phyloP scores from a whole-genome alignment of 2,113 vertebrate species.

The Tychaedon coryphoeus region DNA sequence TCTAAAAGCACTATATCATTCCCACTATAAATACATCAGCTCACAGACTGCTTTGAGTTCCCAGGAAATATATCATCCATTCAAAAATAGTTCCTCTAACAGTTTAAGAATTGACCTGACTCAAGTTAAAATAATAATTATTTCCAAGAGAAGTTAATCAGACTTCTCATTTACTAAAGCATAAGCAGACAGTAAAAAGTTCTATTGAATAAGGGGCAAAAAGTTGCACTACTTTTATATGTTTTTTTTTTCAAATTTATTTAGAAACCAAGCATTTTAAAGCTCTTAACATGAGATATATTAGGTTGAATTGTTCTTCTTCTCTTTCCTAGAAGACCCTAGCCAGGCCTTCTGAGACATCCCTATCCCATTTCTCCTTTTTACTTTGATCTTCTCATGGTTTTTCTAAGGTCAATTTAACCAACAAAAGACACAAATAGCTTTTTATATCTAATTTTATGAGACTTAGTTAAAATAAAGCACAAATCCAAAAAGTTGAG shows the following conservation, averaged over 20 bases:
- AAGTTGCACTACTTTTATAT: background rate
- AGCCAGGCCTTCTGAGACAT: background rate
- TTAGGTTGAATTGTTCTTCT: background rate
- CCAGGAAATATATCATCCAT: background rate
- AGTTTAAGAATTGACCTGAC: background rate
- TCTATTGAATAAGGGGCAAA: background rate
- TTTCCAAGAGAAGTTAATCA: background rate
- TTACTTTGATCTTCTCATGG: background rate
- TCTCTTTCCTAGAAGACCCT: background rate
- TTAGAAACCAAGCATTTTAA: background rate
- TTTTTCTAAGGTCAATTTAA: background rate
- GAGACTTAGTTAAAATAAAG: background rate
- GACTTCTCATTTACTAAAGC: background rate
- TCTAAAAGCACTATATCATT: background rate
- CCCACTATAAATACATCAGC: background rate
- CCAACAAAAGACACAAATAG: background rate
- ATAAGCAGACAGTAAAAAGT: background rate
- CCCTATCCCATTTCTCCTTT: background rate
- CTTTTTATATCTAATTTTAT: background rate
- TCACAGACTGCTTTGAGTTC: background rate
- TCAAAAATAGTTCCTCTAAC: background rate
- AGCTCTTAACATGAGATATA: background rate
- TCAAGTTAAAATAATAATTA: background rate
- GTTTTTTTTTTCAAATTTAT: background rate
- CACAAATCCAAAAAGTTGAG: background rate